Evolutionary conservation across 2,888 invertebrate genomes (phyloP), one percentile per base, ranked within the genome.

Genomic region (Lamellibrachia satsuma): DNA sequence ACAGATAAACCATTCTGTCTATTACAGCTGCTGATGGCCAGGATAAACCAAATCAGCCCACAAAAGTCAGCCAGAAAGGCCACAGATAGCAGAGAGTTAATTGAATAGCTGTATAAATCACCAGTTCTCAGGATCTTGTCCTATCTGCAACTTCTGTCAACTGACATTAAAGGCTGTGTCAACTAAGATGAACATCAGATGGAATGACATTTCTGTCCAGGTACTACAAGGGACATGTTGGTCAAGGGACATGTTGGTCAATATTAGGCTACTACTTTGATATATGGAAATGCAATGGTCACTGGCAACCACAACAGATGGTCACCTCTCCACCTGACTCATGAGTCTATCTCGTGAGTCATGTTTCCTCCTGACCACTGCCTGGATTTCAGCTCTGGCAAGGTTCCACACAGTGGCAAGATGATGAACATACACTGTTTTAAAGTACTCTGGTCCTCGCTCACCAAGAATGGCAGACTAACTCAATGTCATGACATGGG

Each of bases 131-230:
- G 3, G 22, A 75, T 22, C 22, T 75, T 22, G 22, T 57, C 57
- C 8, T 75, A 75, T 75, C 75, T 22, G n/a, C 75, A 4, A n/a
- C 75, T 75, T 75, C 75, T 75, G 75, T 75, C 75, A 75, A 75
- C 75, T 75, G 75, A 75, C 75, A 75, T 75, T 75, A 75, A n/a
- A 75, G 75, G 75, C 75, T 22, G 75, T 75, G 75, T 75, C 75
- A 75, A 75, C 75, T 22, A 1, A 22, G 15, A 75, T 2, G 75
- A 75, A 75, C 2, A 3, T 75, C 15, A 75, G 6, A 22, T 75
- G 75, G 75, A n/a, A 75, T 75, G 75, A 75, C 75, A 75, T 75
- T 75, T 75, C 11, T 75, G 22, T 6, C 2, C n/a, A 7, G 57
- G 75, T n/a, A 75, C 75, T 75, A 75, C 75, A 75, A 4, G 22